A percentile compares a stretch with the other conserved stretches of the same genome.
Evolutionary conservation across 37 sponge, comb jelly and placozoan genomes (phyloP).

Genomic region (Halichondria panicea): DNA sequence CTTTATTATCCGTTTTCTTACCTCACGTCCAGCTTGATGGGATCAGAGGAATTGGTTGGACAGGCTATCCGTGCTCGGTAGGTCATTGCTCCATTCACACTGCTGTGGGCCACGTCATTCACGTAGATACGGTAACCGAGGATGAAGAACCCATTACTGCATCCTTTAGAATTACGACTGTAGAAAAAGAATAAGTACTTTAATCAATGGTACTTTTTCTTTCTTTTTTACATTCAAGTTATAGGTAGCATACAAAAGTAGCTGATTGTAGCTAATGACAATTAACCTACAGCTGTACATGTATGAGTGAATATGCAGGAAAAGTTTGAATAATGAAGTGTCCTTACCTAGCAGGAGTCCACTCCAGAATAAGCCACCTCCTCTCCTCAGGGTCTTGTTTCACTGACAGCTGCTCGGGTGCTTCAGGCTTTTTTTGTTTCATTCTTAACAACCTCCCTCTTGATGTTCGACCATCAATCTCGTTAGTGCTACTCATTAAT

Average conservation of each 20-base stretch:
- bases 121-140: slow-evolving; percentile 66
- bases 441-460: no score
- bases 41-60: neutral
- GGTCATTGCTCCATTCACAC: slow-evolving; percentile 55
- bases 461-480: no score
- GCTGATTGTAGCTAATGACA: no score
- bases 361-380: slow-evolving; percentile 29
- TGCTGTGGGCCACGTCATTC: slow-evolving; percentile 8
- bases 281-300: no score
- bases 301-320: neutral
- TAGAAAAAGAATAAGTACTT: neutral
- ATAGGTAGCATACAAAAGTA: no score
- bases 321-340: neutral
- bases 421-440: no score
- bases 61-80: slow-evolving; percentile 1
- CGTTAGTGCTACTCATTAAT: no score
- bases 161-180: slow-evolving; percentile 35
- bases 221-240: neutral
- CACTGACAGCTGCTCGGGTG: no score
- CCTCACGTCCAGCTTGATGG: slow-evolving; percentile 39
- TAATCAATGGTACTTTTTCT: neutral
- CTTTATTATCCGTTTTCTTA: slow-evolving; percentile 7
- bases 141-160: slow-evolving; percentile 43
- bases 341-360: slow-evolving; percentile 57
- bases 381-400: no score